A percentile compares a stretch with the other conserved stretches of the same genome.
phyloP scores from a whole-genome alignment of 2,797 vertebrate genomes.

The Sciurus carolinensis region DNA sequence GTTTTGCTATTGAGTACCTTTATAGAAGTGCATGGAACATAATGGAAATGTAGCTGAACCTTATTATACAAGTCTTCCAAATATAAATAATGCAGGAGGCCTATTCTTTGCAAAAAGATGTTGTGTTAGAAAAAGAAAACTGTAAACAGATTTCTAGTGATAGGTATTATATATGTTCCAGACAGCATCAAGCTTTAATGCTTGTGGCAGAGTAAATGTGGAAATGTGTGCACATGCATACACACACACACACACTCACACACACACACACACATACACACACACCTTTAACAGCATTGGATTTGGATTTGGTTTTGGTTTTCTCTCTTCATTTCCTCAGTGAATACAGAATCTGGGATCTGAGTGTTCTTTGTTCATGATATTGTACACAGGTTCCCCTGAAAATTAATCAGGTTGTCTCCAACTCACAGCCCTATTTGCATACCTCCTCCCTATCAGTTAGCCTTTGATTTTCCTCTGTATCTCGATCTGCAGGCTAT shows the following conservation, averaged over 20 bases:
- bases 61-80: slow-evolving; percentile 73
- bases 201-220: background rate
- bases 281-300: background rate
- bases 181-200: slow-evolving; percentile 63
- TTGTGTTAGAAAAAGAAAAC: slow-evolving; percentile 72
- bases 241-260: background rate
- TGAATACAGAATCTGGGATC: slow-evolving; percentile 72
- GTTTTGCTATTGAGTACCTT: slow-evolving; percentile 52
- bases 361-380: slow-evolving; percentile 75
- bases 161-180: slow-evolving; percentile 58
- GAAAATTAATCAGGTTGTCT: slow-evolving; percentile 80
- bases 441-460: slow-evolving; percentile 57
- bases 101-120: slow-evolving; percentile 71
- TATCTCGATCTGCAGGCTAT: slow-evolving; percentile 60
- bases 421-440: slow-evolving; percentile 66
- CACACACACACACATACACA: background rate
- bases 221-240: background rate
- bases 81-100: slow-evolving; percentile 83
- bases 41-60: slow-evolving; percentile 62
- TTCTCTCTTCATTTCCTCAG: slow-evolving; percentile 41
- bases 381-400: slow-evolving; percentile 68
- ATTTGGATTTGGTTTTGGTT: slow-evolving; percentile 28
- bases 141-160: slow-evolving; percentile 73
- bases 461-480: slow-evolving; percentile 70
- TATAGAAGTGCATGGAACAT: slow-evolving; percentile 72